Conservation (phyloP, 2,888 invertebrate genomes). For the Cryptus viduatorius region DNA sequence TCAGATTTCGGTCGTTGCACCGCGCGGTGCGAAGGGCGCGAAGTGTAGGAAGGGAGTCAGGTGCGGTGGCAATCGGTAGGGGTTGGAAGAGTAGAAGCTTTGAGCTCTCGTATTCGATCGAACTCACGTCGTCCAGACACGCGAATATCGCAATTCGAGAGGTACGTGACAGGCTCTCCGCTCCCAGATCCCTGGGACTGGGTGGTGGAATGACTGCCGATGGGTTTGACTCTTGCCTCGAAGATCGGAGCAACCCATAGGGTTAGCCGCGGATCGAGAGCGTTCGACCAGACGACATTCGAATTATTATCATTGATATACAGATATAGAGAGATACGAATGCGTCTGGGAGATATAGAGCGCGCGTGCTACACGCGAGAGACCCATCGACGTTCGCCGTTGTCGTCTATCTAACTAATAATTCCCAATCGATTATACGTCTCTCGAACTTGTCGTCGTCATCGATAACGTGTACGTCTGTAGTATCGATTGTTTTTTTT, state of each 20-base stretch:
- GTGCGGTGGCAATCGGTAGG: neutral
- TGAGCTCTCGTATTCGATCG: conserved; percentile 31
- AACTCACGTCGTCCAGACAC: conserved; percentile 39
- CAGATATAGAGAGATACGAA: conserved; percentile 3
- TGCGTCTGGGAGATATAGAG: conserved; percentile 22
- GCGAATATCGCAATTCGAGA: conserved; percentile 56
- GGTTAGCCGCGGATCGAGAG: conserved; percentile 5
- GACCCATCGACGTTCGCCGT: conserved; percentile 48
- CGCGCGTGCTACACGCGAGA: conserved; percentile 58
- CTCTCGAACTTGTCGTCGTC: conserved; percentile 48
- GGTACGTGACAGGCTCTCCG: conserved; percentile 47
- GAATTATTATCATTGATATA: conserved; percentile 55
- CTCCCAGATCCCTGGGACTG: conserved; percentile 28
- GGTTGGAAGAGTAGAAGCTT: neutral
- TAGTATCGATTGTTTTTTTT: neutral
- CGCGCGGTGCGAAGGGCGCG: conserved; percentile 23
- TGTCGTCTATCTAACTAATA: conserved; percentile 51
- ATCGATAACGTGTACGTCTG: neutral
- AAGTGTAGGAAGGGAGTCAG: conserved; percentile 19
- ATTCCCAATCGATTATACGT: conserved; percentile 75
- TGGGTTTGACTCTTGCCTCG: conserved; percentile 20
- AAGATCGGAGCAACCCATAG: conserved; percentile 14
- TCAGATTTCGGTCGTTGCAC: conserved; percentile 53
- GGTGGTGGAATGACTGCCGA: conserved; percentile 46
- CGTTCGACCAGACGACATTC: conserved; percentile 63